Percentiles rank a stretch among this genome's conserved stretches.
Conservation (phyloP, 1,140 invertebrate genomes). For the Eumeta japonica region DNA sequence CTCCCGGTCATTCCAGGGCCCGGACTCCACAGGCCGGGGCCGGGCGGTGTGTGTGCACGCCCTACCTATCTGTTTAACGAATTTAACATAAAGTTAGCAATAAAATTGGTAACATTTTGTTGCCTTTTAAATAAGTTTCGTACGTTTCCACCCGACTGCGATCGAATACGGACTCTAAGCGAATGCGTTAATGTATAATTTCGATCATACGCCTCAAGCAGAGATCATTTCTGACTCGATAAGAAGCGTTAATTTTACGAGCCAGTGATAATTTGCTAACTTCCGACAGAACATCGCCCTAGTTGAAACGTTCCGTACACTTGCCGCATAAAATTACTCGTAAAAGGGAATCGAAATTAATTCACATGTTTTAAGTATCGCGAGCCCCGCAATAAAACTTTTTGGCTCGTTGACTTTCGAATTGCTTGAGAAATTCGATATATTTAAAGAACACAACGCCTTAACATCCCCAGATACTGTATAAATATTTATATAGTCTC, state of each 20-base stretch:
- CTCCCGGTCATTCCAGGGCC: constrained; percentile 18
- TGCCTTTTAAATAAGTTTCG: constrained; percentile 55
- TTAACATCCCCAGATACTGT: no score
- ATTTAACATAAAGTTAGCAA: constrained; percentile 57
- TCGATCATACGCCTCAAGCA: constrained; percentile 22
- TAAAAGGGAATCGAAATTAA: constrained; percentile 27
- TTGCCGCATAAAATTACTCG: constrained; percentile 42
- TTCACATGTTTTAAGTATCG: constrained; percentile 5
- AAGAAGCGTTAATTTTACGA: constrained; percentile 58
- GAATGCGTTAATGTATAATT: constrained; percentile 30
- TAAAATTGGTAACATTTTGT: constrained; percentile 58
- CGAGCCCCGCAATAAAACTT: no score
- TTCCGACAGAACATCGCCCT: constrained; percentile 53
- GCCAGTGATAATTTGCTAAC: constrained; percentile 56
- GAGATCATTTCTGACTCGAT: constrained; percentile 54
- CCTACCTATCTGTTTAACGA: constrained; percentile 45
- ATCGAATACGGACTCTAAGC: constrained; percentile 40
- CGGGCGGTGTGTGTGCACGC: constrained; percentile 28
- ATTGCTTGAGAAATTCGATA: no score
- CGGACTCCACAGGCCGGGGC: constrained; percentile 24
- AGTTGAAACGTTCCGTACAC: constrained; percentile 47
- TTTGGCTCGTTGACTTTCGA: no score
- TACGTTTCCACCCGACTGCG: constrained; percentile 28
- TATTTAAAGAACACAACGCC: no score
- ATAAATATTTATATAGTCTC: no score